Percentiles rank a stretch among this genome's conserved stretches.
phyloP scores from a whole-genome alignment of 2,113 vertebrate genomes.

The Pristiophorus japonicus region DNA sequence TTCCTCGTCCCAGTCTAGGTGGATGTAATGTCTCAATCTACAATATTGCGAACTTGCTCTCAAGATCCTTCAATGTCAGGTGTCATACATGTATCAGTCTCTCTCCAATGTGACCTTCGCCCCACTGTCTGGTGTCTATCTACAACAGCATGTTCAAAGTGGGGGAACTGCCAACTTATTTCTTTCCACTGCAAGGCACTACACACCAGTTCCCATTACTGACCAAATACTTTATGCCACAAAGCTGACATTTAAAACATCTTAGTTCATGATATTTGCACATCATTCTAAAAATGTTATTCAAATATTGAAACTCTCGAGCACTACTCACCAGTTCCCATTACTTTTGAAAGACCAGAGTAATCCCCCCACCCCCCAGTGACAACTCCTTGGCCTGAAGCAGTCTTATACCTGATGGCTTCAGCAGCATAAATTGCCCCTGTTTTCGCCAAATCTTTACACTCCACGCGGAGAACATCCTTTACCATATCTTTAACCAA shows the following conservation, averaged over 20 bases:
- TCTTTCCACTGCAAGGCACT: not conserved
- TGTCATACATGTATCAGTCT: not conserved
- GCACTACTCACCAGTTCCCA: not conserved
- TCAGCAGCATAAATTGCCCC: constrained; percentile 56
- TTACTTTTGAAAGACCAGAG: not conserved
- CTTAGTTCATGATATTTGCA: not conserved
- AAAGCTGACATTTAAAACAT: not conserved
- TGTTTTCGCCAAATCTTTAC: constrained; percentile 55
- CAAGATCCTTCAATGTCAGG: not conserved
- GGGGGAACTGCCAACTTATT: too few relatives aligned
- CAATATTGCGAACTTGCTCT: too few relatives aligned
- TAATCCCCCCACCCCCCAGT: not conserved
- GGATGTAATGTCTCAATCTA: too few relatives aligned
- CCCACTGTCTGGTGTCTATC: too few relatives aligned
- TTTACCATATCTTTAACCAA: constrained; percentile 66
- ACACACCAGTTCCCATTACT: too few relatives aligned
- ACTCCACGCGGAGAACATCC: constrained; percentile 65
- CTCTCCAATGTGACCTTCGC: too few relatives aligned
- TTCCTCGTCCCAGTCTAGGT: too few relatives aligned
- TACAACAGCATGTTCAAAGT: too few relatives aligned
- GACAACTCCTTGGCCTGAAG: not conserved
- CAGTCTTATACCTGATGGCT: constrained; percentile 63
- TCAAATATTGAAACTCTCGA: not conserved
- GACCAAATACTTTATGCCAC: not conserved
- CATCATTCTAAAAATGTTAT: not conserved